Conservation (phyloP, 2,113 vertebrate species). For the Harpagus bidentatus region DNA sequence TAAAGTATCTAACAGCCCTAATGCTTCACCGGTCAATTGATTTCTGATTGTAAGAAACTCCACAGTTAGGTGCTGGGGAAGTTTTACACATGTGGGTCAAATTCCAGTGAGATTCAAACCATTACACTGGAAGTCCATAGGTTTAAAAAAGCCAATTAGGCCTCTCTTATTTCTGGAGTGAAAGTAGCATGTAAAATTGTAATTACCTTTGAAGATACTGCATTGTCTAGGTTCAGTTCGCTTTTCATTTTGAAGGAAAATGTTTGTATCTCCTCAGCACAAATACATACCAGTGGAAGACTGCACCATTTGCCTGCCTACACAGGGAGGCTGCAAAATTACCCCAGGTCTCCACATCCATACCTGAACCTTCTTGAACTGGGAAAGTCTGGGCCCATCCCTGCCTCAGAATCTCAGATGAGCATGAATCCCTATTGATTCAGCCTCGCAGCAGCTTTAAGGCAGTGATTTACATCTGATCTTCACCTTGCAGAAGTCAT, state of each 20-base stretch:
- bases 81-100: neutral
- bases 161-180: neutral
- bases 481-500: neutral
- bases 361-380: neutral
- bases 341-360: neutral
- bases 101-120: neutral
- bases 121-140: neutral
- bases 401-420: neutral
- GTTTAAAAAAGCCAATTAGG: neutral
- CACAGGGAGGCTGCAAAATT: neutral
- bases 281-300: neutral
- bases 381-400: neutral
- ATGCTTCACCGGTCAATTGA: neutral
- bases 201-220: neutral
- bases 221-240: neutral
- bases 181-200: neutral
- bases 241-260: neutral
- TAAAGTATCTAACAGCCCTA: neutral
- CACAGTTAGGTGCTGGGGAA: neutral
- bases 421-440: neutral
- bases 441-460: neutral
- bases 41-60: neutral
- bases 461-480: neutral
- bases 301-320: neutral
- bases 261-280: neutral